Evolutionary conservation across 1,140 invertebrate genomes (phyloP).

Genomic region (Physella acuta): DNA sequence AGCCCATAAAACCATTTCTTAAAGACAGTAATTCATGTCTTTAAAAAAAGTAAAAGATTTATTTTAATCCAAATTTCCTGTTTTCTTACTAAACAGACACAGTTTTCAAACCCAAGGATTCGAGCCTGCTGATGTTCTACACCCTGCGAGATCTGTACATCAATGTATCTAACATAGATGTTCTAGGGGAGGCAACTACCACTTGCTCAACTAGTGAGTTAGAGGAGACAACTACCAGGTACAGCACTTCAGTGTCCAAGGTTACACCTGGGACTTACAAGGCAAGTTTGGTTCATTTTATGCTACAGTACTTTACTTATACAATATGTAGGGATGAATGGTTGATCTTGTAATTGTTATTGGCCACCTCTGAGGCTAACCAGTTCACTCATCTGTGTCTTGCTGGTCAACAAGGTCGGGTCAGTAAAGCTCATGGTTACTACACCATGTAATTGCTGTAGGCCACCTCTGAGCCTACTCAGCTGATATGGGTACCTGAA

Average conservation of each 20-base stretch:
- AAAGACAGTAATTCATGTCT: too few species aligned
- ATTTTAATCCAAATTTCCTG: background rate
- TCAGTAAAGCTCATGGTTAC: too few species aligned
- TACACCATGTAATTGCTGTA: too few species aligned
- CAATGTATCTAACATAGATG: slow-evolving; percentile 10
- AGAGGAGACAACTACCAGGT: background rate
- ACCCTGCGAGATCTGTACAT: slow-evolving; percentile 29
- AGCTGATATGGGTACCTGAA: background rate
- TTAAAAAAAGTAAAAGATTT: too few species aligned
- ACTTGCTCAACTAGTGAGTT: slow-evolving; percentile 17
- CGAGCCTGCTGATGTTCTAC: slow-evolving; percentile 12
- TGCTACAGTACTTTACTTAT: too few species aligned
- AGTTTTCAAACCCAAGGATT: slow-evolving; percentile 31
- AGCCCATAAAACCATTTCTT: too few species aligned
- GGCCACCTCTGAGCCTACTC: background rate
- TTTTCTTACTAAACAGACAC: slow-evolving; percentile 30
- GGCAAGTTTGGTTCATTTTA: slow-evolving; percentile 16
- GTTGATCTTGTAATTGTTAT: too few species aligned
- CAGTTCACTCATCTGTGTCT: too few species aligned
- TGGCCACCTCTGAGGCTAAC: too few species aligned
- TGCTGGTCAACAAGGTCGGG: too few species aligned
- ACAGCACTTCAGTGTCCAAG: background rate
- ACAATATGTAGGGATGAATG: too few species aligned
- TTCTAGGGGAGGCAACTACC: slow-evolving; percentile 19
- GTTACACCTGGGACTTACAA: slow-evolving; percentile 18